Evolutionary conservation across 1,140 invertebrate genomes (phyloP).

Genomic region (Ceratosolen solmsi): DNA sequence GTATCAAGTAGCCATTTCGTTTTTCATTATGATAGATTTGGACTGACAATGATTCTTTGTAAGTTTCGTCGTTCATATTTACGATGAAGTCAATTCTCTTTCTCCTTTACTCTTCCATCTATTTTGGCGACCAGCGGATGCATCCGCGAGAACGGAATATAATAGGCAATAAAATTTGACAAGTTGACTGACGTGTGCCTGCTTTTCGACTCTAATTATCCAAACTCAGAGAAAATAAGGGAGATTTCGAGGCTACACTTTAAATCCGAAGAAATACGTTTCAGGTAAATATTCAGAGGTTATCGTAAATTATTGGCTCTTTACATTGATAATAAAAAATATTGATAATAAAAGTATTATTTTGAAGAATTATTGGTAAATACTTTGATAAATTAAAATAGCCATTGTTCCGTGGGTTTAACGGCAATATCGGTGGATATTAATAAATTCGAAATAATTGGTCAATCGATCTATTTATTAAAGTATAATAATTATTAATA

Average conservation of each 20-base stretch:
- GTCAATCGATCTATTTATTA: no score
- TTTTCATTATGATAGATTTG: slow-evolving; percentile 11
- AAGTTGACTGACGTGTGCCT: slow-evolving; percentile 30
- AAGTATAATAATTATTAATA: no score
- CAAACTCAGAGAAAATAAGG: slow-evolving; percentile 20
- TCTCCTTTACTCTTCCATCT: background rate
- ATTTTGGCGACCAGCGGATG: background rate
- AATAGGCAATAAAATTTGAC: slow-evolving; percentile 48
- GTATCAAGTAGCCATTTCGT: background rate
- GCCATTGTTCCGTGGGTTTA: no score
- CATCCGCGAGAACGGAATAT: slow-evolving; percentile 26
- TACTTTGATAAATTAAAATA: no score
- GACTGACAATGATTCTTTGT: slow-evolving; percentile 29
- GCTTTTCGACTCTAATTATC: slow-evolving; percentile 45
- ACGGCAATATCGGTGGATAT: no score
- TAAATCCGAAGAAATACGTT: slow-evolving; percentile 16
- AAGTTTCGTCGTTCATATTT: slow-evolving; percentile 35
- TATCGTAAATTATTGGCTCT: no score
- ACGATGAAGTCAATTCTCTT: slow-evolving; percentile 23
- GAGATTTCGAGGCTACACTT: slow-evolving; percentile 15
- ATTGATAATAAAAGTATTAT: no score
- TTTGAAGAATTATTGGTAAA: no score
- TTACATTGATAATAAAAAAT: no score
- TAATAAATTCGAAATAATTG: no score
- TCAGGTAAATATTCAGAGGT: no score